Evolutionary conservation across 2,113 vertebrate genomes (phyloP).

Genomic region (Periophthalmus modestus): DNA sequence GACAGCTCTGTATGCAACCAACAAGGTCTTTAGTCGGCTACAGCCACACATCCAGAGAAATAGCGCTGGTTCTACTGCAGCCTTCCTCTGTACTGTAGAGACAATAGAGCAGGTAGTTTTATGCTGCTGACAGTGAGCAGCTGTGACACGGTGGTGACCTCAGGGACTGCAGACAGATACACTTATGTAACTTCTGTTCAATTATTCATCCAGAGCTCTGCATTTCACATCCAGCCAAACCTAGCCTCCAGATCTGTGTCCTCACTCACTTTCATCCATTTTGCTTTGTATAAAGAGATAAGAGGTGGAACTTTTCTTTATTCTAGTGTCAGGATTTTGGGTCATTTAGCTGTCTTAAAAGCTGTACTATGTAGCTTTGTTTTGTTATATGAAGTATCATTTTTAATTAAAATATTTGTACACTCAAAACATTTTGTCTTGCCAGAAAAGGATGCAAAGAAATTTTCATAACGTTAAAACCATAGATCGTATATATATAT

Average conservation of each 20-base stretch:
- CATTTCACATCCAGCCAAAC: constrained; percentile 54
- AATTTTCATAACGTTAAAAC: no score
- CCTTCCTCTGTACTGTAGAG: constrained; percentile 16
- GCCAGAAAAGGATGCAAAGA: no score
- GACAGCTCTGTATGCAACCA: no score
- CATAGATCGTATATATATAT: no score
- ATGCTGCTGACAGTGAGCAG: constrained; percentile 60
- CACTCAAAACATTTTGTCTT: no score
- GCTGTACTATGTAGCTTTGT: no score
- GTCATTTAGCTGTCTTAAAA: no score
- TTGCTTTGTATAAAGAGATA: neutral
- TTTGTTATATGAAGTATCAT: no score
- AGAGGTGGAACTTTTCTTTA: neutral
- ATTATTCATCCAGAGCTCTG: constrained; percentile 60
- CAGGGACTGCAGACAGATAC: constrained; percentile 37
- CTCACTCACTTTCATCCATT: neutral
- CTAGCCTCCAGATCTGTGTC: constrained; percentile 24
- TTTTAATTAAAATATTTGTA: no score
- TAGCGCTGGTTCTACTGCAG: neutral
- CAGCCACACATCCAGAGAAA: no score
- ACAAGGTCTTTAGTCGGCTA: no score
- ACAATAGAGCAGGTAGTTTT: constrained; percentile 34
- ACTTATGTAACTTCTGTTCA: constrained; percentile 50
- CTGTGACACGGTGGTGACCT: constrained; percentile 53
- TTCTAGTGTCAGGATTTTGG: neutral